These are phyloP conservation scores for Bos javanicus DNA, from an alignment of 2,113 vertebrate species.

Conservation along the genomic window DNA sequence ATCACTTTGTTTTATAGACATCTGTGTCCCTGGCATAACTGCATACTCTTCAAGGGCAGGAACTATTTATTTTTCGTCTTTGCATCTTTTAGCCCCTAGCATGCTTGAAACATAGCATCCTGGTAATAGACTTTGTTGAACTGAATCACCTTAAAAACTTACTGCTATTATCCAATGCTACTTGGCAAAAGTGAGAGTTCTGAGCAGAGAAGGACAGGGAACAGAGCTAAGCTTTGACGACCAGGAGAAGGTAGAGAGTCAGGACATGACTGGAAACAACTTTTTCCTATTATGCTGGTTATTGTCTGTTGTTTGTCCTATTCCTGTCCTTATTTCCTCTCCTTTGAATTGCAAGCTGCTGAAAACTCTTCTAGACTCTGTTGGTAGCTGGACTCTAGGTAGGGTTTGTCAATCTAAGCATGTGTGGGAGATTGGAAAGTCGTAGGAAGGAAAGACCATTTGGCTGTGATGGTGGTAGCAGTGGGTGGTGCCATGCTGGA, in stretches of 20 bases:
- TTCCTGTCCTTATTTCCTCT: not conserved
- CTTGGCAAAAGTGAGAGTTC: not conserved
- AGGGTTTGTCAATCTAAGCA: not conserved
- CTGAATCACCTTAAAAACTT: slow-evolving; percentile 21
- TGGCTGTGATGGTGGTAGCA: not conserved
- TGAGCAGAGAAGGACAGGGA: not conserved
- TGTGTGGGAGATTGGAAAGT: not conserved
- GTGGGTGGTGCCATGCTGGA: not conserved
- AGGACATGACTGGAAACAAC: not conserved
- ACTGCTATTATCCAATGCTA: not conserved
- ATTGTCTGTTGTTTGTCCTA: not conserved
- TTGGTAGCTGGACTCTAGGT: not conserved
- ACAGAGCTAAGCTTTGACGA: not conserved
- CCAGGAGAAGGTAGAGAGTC: not conserved
- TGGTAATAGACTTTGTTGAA: slow-evolving; percentile 17
- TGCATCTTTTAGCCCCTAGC: not conserved
- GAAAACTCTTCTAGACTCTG: not conserved
- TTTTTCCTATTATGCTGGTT: not conserved
- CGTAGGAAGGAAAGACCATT: not conserved
- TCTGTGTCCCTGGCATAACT: slow-evolving; percentile 45
- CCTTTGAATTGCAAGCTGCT: not conserved
- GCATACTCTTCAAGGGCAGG: slow-evolving; percentile 60
- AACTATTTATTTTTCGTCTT: slow-evolving; percentile 24
- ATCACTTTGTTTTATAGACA: slow-evolving; percentile 39
- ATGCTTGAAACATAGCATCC: not conserved